Percentiles rank a stretch among this genome's conserved stretches.
These are phyloP conservation scores for Ennomos fuscantarius DNA, from an alignment of 2,888 invertebrate genomes.

Conservation along the genomic window DNA sequence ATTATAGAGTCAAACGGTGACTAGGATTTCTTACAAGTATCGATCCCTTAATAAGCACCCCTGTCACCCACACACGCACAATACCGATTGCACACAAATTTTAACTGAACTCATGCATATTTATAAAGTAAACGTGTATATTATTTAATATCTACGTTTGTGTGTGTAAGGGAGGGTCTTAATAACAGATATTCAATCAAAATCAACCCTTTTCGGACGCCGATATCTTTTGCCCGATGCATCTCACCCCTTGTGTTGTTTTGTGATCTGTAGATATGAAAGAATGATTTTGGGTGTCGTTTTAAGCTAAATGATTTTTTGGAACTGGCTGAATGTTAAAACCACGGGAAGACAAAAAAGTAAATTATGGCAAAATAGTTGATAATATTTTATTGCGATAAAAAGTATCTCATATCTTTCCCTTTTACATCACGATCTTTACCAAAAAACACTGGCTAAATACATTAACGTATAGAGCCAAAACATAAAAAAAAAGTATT, in stretches of 20 bases:
- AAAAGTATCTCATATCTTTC: too few relatives aligned
- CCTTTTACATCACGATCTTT: too few relatives aligned
- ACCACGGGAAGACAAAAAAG: not conserved
- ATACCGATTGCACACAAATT: slow-evolving; percentile 62
- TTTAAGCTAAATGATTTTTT: not conserved
- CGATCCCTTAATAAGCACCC: slow-evolving; percentile 35
- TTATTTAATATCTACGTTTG: slow-evolving; percentile 77
- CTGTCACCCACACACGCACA: slow-evolving; percentile 46
- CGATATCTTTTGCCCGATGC: slow-evolving; percentile 80
- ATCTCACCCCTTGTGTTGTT: slow-evolving; percentile 55
- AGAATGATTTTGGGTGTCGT: slow-evolving; percentile 27
- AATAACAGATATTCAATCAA: slow-evolving; percentile 86
- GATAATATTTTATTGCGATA: too few relatives aligned
- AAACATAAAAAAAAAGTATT: too few relatives aligned
- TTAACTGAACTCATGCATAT: slow-evolving; percentile 82
- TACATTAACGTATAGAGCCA: too few relatives aligned
- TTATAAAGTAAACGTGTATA: slow-evolving; percentile 80
- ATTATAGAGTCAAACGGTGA: slow-evolving; percentile 17
- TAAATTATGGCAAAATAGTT: too few relatives aligned
- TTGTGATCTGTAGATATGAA: slow-evolving; percentile 39
- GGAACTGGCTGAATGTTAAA: not conserved
- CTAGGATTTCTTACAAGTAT: slow-evolving; percentile 40
- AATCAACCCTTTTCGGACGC: slow-evolving; percentile 80
- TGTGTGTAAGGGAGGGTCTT: slow-evolving; percentile 75
- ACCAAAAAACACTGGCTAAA: too few relatives aligned